Evolutionary conservation across 2,113 vertebrate genomes (phyloP).

Genomic region (Tachuris rubrigastra): DNA sequence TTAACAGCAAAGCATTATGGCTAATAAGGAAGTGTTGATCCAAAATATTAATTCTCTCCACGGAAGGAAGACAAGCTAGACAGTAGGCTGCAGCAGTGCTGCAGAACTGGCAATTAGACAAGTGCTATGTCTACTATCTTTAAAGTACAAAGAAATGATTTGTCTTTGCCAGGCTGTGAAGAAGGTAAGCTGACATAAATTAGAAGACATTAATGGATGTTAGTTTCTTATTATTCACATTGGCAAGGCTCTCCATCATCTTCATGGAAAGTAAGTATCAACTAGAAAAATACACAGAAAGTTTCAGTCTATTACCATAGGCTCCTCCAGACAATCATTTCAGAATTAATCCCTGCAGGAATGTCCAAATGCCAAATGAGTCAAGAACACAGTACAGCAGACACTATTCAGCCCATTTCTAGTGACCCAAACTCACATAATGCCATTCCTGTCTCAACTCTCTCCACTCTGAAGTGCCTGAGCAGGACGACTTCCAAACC

Average conservation of each 20-base stretch:
- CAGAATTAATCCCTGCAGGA: neutral
- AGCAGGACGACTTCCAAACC: neutral
- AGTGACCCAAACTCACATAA: neutral
- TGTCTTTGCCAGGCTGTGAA: constrained; percentile 66
- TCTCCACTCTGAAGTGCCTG: neutral
- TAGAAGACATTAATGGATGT: constrained; percentile 48
- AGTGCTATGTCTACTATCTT: constrained; percentile 44
- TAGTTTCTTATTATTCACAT: constrained; percentile 61
- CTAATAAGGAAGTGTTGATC: constrained; percentile 56
- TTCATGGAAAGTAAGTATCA: neutral
- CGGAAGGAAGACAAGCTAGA: constrained; percentile 52
- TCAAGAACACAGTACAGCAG: neutral
- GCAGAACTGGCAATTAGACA: constrained; percentile 70
- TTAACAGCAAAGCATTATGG: constrained; percentile 9
- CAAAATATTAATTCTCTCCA: constrained; percentile 47
- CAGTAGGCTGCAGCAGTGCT: neutral
- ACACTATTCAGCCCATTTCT: neutral
- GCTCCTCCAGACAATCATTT: neutral
- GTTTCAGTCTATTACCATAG: neutral
- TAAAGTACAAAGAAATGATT: constrained; percentile 69
- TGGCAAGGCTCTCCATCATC: constrained; percentile 35
- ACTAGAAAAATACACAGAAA: neutral
- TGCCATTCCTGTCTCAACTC: neutral
- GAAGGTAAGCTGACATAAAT: constrained; percentile 68
- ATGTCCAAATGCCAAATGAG: neutral